Base-by-base conservation (phyloP, 1,140 invertebrate species). In the Homarus americanus region DNA sequence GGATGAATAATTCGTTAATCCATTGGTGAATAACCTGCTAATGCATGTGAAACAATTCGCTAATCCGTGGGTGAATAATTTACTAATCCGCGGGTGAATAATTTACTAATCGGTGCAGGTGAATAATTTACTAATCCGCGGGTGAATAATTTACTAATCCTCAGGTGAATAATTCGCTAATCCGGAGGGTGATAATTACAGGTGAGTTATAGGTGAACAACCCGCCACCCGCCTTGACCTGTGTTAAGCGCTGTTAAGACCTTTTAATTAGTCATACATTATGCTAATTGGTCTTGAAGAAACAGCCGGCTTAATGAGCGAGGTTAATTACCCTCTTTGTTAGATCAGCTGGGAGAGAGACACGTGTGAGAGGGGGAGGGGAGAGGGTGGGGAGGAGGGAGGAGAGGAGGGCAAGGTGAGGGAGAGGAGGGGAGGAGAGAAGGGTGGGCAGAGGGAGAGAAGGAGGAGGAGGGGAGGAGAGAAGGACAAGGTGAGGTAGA, bases 201-300 rank as follows among this genome's bases (percentile, higher is more conserved):
- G 0, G 53, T 58, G 0, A 20, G 10, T 58, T 24, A 58, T 58
- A 0, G 12, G 44, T 49, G 5, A 12, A 7, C 12, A 5, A 49
- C 15, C 28, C 10, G 58, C 15, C 24, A n/a, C 12, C 49, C 34
- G 17, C 36, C 53, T 12, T 34, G 32, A 76, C 73, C 66, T 83
- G 40, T 85, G 91, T 91, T 87, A 66, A 91, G 76, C 78, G 38
- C 40, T 41, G 83, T 73, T 86, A 91, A 91, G 87, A 84, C 63
- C 34, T 58, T 44, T 58, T 91, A 91, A 91, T 91, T 91, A 91
- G 91, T 91, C 91, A 91, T 91, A 91, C 91, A 91, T 91, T 91
- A 91, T 91, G 91, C 73, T 91, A 91, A 91, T 91, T 91, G 91
- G 88, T 84, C 82, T 28, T 82, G 53, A 83, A 91, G 88, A 91